Evolutionary conservation across 2,113 vertebrate species (phyloP).

Genomic region (Cyanoramphus novaezelandiae): DNA sequence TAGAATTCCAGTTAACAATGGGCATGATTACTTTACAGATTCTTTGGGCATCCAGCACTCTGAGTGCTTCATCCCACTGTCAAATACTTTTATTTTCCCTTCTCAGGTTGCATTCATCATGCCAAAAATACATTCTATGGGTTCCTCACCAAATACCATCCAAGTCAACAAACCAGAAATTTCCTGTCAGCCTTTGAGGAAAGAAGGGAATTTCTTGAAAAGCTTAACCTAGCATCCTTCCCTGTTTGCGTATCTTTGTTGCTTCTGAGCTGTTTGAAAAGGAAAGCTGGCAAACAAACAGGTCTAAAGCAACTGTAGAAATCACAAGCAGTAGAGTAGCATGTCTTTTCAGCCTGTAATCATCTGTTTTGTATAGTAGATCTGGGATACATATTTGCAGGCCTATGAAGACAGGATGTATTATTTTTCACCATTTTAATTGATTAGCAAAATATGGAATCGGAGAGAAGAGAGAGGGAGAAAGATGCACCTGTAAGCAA

Average conservation of each 20-base stretch:
- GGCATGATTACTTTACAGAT: neutral
- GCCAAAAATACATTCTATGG: neutral
- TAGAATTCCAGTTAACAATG: neutral
- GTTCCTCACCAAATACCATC: neutral
- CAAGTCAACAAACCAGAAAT: constrained; percentile 10
- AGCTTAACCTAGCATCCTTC: neutral
- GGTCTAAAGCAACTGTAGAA: neutral
- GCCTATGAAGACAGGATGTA: neutral
- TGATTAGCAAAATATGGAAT: neutral
- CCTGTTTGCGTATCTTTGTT: neutral
- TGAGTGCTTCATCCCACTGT: neutral
- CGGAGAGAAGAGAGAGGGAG: neutral
- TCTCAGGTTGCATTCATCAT: neutral
- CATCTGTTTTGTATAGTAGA: neutral
- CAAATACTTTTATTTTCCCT: neutral
- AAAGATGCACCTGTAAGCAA: neutral
- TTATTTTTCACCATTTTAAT: neutral
- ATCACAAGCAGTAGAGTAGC: neutral
- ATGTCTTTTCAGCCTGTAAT: neutral
- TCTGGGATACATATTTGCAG: neutral
- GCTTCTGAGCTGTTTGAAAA: neutral
- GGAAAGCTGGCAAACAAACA: neutral
- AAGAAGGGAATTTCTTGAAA: neutral
- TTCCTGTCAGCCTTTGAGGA: neutral
- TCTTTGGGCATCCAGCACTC: neutral